phyloP scores from a whole-genome alignment of 1,140 invertebrate genomes.

The Pectinophora gossypiella region DNA sequence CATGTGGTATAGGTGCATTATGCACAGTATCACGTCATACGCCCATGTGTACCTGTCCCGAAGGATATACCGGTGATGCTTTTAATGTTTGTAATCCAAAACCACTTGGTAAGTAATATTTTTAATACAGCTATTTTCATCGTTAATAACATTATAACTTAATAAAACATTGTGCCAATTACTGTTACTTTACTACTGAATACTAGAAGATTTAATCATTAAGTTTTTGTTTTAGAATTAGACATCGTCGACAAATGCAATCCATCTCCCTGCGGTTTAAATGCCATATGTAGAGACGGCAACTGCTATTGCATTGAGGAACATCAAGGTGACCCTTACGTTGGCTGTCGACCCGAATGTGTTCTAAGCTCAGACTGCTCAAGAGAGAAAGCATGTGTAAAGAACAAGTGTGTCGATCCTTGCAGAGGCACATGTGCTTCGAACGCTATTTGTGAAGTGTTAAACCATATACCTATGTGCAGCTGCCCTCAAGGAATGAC shows the following conservation, averaged over 20 bases:
- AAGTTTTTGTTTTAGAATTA: constrained; percentile 12
- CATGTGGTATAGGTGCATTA: constrained; percentile 80
- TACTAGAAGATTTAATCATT: background rate
- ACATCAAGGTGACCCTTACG: constrained; percentile 82
- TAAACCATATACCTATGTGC: constrained; percentile 83
- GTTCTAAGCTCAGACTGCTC: constrained; percentile 82
- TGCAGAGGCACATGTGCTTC: constrained; percentile 81
- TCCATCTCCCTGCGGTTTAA: constrained; percentile 82
- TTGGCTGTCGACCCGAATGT: constrained; percentile 83
- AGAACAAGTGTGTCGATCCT: constrained; percentile 83
- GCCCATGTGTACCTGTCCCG: constrained; percentile 83
- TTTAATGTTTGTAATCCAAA: constrained; percentile 77
- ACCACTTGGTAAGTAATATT: constrained; percentile 51
- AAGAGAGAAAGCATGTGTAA: constrained; percentile 80
- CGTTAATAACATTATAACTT: too few species aligned
- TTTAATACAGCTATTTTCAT: background rate
- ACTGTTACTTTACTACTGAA: too few species aligned
- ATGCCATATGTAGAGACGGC: constrained; percentile 78
- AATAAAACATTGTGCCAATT: too few species aligned
- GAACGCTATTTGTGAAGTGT: constrained; percentile 81
- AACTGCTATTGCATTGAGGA: constrained; percentile 80
- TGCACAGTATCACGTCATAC: constrained; percentile 84
- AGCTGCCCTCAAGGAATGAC: constrained; percentile 79
- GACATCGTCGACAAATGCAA: constrained; percentile 57
- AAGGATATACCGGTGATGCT: constrained; percentile 83